Percentiles rank a stretch among this genome's conserved stretches.
Conservation (phyloP, 2,888 invertebrate species). For the Epinotia bilunana region DNA sequence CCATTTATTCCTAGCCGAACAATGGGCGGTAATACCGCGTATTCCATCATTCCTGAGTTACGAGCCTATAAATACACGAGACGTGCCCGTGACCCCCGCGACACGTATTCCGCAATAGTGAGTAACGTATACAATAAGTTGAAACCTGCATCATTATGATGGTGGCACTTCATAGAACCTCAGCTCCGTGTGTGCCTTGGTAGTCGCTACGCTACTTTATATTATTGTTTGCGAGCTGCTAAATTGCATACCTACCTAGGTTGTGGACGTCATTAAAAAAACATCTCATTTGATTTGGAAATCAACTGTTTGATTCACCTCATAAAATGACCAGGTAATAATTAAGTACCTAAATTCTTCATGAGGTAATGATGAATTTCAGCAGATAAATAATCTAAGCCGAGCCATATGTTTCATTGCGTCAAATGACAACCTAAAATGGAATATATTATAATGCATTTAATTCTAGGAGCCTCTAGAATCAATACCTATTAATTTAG, state of each 20-base stretch:
- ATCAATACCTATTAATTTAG: no score
- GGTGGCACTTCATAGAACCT: constrained; percentile 1
- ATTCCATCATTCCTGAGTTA: constrained; percentile 78
- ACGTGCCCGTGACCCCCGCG: constrained; percentile 77
- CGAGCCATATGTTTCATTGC: no score
- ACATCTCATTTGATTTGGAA: neutral
- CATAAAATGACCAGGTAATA: no score
- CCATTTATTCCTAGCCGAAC: constrained; percentile 74
- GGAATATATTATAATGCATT: no score
- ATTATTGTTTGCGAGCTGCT: no score
- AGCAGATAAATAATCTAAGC: no score
- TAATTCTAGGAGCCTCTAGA: no score
- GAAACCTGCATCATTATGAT: constrained; percentile 7
- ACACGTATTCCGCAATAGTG: constrained; percentile 52
- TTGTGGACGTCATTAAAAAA: neutral
- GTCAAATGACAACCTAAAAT: no score
- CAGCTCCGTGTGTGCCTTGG: neutral
- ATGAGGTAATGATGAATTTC: no score
- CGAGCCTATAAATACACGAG: constrained; percentile 79
- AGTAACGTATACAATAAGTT: constrained; percentile 19
- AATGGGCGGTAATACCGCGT: constrained; percentile 73
- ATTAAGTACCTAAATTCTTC: no score
- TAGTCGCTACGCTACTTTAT: no score
- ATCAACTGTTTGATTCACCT: no score
- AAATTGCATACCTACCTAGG: neutral